Conservation (phyloP, 1,140 invertebrate species). For the Muscidifurax raptorellus region DNA sequence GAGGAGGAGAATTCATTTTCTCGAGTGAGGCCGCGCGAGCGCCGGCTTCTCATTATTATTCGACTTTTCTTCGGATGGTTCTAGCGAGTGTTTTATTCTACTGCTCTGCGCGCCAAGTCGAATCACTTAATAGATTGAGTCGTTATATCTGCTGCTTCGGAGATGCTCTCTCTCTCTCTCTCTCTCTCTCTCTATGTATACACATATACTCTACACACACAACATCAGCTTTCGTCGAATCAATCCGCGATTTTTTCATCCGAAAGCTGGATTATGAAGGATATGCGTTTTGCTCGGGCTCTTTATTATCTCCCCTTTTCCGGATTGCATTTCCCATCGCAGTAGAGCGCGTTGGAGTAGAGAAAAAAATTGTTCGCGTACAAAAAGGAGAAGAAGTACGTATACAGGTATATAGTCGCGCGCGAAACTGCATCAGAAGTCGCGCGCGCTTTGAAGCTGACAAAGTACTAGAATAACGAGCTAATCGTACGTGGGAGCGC, state of each 20-base stretch:
- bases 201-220: neutral
- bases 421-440: neutral
- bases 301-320: too few relatives aligned
- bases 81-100: slow-evolving; percentile 33
- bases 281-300: too few relatives aligned
- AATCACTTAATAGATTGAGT: slow-evolving; percentile 52
- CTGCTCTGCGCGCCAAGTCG: slow-evolving; percentile 39
- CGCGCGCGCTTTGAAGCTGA: neutral
- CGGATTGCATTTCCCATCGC: too few relatives aligned
- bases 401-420: too few relatives aligned
- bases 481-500: neutral
- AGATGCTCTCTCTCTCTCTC: too few relatives aligned
- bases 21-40: slow-evolving; percentile 45
- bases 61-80: slow-evolving; percentile 40
- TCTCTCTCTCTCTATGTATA: neutral
- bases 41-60: slow-evolving; percentile 42
- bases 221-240: too few relatives aligned
- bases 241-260: neutral
- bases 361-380: neutral
- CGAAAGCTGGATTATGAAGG: too few relatives aligned
- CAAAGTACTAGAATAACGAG: neutral
- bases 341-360: too few relatives aligned
- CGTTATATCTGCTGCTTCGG: slow-evolving; percentile 30
- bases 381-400: neutral
- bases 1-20: slow-evolving; percentile 55